Evolutionary conservation across 2,888 invertebrate species (phyloP), one percentile per base, ranked within the genome.

Genomic region (Drosophila lacicola): DNA sequence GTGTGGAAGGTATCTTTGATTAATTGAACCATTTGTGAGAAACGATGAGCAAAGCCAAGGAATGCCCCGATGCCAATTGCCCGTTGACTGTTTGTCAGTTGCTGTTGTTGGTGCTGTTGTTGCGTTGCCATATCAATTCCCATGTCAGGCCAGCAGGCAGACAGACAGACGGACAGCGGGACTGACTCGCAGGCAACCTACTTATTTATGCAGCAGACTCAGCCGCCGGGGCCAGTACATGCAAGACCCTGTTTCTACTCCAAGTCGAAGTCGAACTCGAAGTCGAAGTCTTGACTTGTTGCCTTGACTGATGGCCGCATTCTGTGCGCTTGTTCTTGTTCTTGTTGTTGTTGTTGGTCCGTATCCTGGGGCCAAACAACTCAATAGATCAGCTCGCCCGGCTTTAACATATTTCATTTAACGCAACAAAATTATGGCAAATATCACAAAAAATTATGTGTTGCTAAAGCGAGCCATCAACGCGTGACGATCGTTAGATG

Each of bases 71-170:
- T 81, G 77, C 82, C 82, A 65, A 71, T 74, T 76, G 76, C 51
- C 62, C 47, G 57, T 51, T 70, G 74, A 50, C 47, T 57, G 46
- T 80, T 66, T 73, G 62, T 63, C 61, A 61, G 47, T 14, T 8
- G 46, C 5, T 50, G 36, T 6, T 45, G 45, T 9, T 37, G 44
- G 4, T 51, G 39, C 25, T 61, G 60, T 62, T 68, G 78, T 72
- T 82, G 79, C 78, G 78, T 85, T 83, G 86, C 70, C 84, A 84
- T 84, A 84, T 85, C 84, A 83, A 84, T 85, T 84, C 83, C 76
- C 86, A 83, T 84, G 82, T 82, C 86, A 80, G 76, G 67, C 80
- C 70, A 70, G 71, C 76, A 69, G 73, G 61, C 73, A 70, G 69
- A 47, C 55, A 66, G 66, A 63, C 63, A 57, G 58, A 56, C 61